Conservation (phyloP, 2,888 invertebrate genomes). For the Mycogona germanica region DNA sequence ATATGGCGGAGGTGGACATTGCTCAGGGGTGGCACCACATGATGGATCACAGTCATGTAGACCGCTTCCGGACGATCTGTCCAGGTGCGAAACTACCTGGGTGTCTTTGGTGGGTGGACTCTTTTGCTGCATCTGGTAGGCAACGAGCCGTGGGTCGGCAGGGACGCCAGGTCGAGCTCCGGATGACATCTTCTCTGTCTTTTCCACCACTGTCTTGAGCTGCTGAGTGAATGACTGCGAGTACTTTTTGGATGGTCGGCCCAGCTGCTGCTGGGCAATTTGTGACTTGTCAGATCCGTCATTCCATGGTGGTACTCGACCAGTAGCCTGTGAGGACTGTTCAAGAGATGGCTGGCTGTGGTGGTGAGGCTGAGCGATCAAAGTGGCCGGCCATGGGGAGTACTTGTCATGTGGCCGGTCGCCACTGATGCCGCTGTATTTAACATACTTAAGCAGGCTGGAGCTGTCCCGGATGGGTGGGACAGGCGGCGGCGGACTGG, state of each 20-base stretch:
- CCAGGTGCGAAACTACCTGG: too few relatives aligned
- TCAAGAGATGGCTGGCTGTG: slow-evolving; percentile 64
- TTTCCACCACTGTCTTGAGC: slow-evolving; percentile 54
- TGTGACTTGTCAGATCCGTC: slow-evolving; percentile 56
- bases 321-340: slow-evolving; percentile 42
- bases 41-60: too few relatives aligned
- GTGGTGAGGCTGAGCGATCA: slow-evolving; percentile 57
- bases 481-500: slow-evolving; percentile 27
- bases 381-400: slow-evolving; percentile 61
- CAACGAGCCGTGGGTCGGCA: too few relatives aligned
- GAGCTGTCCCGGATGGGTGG: slow-evolving; percentile 53
- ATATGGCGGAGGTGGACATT: too few relatives aligned
- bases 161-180: slow-evolving; percentile 2
- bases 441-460: slow-evolving; percentile 50
- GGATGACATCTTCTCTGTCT: slow-evolving; percentile 43
- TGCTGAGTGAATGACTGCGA: slow-evolving; percentile 47
- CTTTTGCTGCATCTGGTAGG: too few relatives aligned
- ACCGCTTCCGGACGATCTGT: too few relatives aligned
- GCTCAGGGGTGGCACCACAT: too few relatives aligned
- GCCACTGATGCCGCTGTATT: too few relatives aligned
- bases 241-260: slow-evolving; percentile 46
- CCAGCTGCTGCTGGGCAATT: too few relatives aligned
- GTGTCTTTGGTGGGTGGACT: too few relatives aligned
- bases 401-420: slow-evolving; percentile 60
- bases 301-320: slow-evolving; percentile 41